Percentiles rank a stretch among this genome's conserved stretches.
Conservation (phyloP, 2,888 invertebrate genomes). For the Drosophila kuntzei region DNA sequence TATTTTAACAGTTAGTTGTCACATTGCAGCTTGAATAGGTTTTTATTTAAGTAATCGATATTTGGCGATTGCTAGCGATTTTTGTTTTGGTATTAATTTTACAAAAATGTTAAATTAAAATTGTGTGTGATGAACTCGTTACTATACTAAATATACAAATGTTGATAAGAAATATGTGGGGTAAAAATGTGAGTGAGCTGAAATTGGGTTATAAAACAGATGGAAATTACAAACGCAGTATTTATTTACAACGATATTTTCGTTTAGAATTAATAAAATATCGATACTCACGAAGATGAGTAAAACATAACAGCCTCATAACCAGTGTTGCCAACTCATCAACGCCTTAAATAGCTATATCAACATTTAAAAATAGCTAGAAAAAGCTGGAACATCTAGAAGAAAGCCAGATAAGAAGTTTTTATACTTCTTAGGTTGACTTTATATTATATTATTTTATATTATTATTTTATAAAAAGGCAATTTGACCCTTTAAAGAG, state of each 20-base stretch:
- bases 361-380: too few relatives aligned
- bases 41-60: background rate
- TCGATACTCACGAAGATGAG: conserved; percentile 8
- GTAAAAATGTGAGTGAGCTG: background rate
- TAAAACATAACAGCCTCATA: conserved; percentile 22
- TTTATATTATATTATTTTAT: too few relatives aligned
- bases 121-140: background rate
- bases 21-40: background rate
- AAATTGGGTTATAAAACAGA: background rate
- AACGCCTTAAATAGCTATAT: too few relatives aligned
- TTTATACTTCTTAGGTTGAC: too few relatives aligned
- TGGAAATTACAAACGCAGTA: background rate
- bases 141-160: background rate
- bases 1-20: too few relatives aligned
- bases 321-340: too few relatives aligned
- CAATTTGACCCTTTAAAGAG: too few relatives aligned
- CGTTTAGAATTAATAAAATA: background rate
- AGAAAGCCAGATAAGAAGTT: too few relatives aligned
- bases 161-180: background rate
- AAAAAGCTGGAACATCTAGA: too few relatives aligned
- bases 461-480: too few relatives aligned
- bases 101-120: background rate
- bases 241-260: background rate
- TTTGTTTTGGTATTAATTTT: background rate
- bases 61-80: background rate